A percentile compares a stretch with the other conserved stretches of the same genome.
Conservation (phyloP, 2,113 vertebrate genomes). For the Rhinolophus ferrumequinum region DNA sequence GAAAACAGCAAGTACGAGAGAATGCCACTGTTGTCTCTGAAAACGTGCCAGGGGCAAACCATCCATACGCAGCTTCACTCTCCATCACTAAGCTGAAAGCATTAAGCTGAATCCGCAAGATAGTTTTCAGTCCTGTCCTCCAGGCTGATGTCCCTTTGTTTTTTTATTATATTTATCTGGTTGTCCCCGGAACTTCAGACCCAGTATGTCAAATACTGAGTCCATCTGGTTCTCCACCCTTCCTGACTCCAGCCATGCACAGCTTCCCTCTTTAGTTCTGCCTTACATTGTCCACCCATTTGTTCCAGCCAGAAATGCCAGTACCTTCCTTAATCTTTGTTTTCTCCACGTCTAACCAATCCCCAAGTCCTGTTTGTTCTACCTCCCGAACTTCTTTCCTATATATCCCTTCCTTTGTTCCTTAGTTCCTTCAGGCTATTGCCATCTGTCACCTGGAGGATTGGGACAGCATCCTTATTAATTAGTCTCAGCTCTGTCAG, state of each 20-base stretch:
- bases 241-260: not conserved
- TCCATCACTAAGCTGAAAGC: not conserved
- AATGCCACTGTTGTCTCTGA: not conserved
- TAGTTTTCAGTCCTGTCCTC: not conserved
- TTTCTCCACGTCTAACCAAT: not conserved
- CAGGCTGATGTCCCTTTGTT: not conserved
- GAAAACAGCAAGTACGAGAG: not conserved
- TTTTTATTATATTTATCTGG: not conserved
- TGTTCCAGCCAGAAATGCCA: not conserved
- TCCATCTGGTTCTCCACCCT: not conserved
- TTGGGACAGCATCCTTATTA: not conserved
- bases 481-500: not conserved
- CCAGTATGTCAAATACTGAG: not conserved
- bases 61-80: not conserved
- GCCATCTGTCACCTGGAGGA: not conserved
- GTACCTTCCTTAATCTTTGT: not conserved
- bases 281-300: not conserved
- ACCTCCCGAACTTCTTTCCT: not conserved
- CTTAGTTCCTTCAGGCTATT: not conserved
- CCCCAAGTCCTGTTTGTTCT: not conserved
- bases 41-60: not conserved
- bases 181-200: not conserved
- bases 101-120: not conserved
- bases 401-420: not conserved
- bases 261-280: not conserved